Conservation (phyloP, 2,797 vertebrate species). For the Lacerta bilineata region DNA sequence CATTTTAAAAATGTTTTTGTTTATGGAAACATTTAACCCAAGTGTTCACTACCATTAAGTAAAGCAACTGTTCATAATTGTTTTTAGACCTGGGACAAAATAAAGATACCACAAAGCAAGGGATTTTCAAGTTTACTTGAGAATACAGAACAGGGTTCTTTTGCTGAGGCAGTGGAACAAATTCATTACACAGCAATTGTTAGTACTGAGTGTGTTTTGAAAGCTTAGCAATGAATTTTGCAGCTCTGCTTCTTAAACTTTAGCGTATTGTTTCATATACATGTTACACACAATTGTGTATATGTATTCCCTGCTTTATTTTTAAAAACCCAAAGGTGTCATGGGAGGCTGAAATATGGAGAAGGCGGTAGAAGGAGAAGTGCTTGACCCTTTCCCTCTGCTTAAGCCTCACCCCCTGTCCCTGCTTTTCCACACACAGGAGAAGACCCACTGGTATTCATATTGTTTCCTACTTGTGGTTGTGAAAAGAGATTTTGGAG, state of each 20-base stretch:
- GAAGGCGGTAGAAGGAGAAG: not conserved
- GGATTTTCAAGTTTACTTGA: not conserved
- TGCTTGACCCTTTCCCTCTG: not conserved
- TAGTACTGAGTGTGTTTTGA: slow-evolving; percentile 2
- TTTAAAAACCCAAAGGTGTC: not conserved
- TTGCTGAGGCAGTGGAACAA: not conserved
- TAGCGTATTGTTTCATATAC: not conserved
- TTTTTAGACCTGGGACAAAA: not conserved
- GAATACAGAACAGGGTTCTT: not conserved
- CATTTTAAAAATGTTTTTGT: not conserved
- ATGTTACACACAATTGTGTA: not conserved
- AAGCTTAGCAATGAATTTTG: slow-evolving; percentile 11
- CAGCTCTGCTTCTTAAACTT: slow-evolving; percentile 13
- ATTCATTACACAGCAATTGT: not conserved
- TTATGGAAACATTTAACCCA: not conserved
- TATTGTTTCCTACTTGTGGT: not conserved
- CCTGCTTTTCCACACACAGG: not conserved
- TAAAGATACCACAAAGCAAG: slow-evolving; percentile 23
- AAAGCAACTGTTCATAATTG: slow-evolving; percentile 10
- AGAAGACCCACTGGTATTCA: not conserved
- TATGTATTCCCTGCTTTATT: not conserved
- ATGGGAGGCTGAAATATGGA: not conserved
- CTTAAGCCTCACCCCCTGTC: too few species aligned
- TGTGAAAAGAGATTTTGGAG: not conserved
- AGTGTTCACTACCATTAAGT: slow-evolving; percentile 21